Evolutionary conservation across 1,140 invertebrate species (phyloP), one percentile per base, ranked within the genome.

Genomic region (Bombus superbus): DNA sequence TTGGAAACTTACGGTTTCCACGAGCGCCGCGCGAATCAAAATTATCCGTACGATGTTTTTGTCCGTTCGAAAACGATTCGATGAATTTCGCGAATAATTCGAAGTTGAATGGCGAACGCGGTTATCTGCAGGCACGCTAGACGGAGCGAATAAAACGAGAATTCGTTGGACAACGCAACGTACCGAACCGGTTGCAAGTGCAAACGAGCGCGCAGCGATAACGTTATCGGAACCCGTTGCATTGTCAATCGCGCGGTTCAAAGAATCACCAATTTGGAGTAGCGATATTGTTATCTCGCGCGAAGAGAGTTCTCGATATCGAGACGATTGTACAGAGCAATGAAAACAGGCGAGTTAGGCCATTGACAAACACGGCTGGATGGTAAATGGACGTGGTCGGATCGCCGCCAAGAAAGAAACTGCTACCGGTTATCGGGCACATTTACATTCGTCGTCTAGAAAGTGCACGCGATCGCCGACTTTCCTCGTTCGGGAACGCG

Each of bases 251-350:
- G n/a, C 18, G 35, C 57, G 71, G 47, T 73, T 74, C 57, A 18
- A 57, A 40, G 78, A 85, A 57, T 73, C 57, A 44, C 68, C 22
- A 32, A 15, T 81, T 85, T 72, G 59, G 53, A 79, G 74, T 78
- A 44, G 72, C 78, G 66, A 77, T 68, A 25, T 32, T 5, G 44
- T 85, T 88, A 89, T 89, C 83, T 64, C 28, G 62, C 40, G 38
- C 13, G 57, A 71, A 85, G 83, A 86, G 84, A 86, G 78, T 81
- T 89, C 69, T 69, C 84, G 85, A 88, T 90, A 81, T 64, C 44
- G 80, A 74, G 47, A 57, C 32, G 59, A 66, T 53, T 85, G 74
- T 15, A 35, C 47, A 35, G 57, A n/a, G 28, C 59, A 69, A 40
- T 18, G 47, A 59, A 18, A 78, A 86, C 38, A 73, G 79, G 78